Percentiles rank a stretch among this genome's conserved stretches.
These are phyloP conservation scores for Ateles fusciceps DNA, from an alignment of 2,797 vertebrate genomes.

Conservation along the genomic window DNA sequence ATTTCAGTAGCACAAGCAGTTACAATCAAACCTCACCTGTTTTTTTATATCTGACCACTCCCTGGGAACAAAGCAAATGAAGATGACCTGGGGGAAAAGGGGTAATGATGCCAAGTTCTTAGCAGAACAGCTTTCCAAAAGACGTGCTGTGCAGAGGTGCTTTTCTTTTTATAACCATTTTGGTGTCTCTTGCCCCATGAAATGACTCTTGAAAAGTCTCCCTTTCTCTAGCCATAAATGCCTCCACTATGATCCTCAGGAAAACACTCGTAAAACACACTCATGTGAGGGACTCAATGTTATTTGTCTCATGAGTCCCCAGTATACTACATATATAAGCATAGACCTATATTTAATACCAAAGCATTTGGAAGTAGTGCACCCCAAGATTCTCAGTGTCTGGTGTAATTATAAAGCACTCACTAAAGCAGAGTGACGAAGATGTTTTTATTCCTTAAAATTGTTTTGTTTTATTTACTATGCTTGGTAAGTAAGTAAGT, in stretches of 20 bases:
- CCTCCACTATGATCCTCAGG: conserved; percentile 51
- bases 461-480: conserved; percentile 9
- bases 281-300: conserved; percentile 51
- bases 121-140: not conserved
- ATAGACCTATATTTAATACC: not conserved
- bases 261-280: conserved; percentile 62
- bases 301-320: conserved; percentile 51
- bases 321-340: not conserved
- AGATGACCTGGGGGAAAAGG: conserved; percentile 13
- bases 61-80: conserved; percentile 26
- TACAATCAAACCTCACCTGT: conserved; percentile 60
- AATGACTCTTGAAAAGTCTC: conserved; percentile 53
- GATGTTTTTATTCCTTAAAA: not conserved
- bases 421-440: not conserved
- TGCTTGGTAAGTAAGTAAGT: not conserved
- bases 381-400: not conserved
- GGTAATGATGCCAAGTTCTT: not conserved
- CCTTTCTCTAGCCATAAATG: conserved; percentile 51
- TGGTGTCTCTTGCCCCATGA: conserved; percentile 25
- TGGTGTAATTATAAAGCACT: not conserved
- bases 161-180: conserved; percentile 43
- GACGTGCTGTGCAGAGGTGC: not conserved
- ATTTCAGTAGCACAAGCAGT: conserved; percentile 65
- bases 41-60: conserved; percentile 56
- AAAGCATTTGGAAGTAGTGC: not conserved